Evolutionary conservation across 2,797 vertebrate genomes (phyloP).

Genomic region (Orientallactaga sibirica): DNA sequence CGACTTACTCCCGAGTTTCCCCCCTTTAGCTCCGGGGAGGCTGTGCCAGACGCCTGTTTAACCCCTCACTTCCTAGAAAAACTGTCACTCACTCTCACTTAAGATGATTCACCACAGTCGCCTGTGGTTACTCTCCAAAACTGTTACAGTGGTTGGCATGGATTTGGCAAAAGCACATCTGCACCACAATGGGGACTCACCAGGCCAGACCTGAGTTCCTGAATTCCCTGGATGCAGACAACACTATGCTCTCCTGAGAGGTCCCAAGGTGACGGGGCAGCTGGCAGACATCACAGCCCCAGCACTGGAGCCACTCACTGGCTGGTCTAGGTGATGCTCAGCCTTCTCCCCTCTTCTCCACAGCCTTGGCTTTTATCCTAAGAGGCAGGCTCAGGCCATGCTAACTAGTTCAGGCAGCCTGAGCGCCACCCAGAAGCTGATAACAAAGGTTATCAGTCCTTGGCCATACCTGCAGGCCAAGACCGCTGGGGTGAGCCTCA

Average conservation of each 20-base stretch:
- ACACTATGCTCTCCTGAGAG: not conserved
- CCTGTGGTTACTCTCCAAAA: not conserved
- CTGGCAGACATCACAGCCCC: fast-evolving
- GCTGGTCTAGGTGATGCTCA: not conserved
- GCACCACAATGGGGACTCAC: not conserved
- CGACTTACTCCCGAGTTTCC: slow-evolving; percentile 81
- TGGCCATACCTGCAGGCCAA: not conserved
- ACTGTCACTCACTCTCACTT: slow-evolving; percentile 1
- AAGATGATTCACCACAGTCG: not conserved
- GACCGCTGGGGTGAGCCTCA: not conserved
- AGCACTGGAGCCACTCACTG: not conserved
- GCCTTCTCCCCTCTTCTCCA: not conserved
- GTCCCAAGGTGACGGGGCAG: not conserved
- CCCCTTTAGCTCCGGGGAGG: slow-evolving; percentile 82
- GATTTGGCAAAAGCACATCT: not conserved
- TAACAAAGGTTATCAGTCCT: not conserved
- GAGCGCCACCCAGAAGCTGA: fast-evolving
- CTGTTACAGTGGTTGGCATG: not conserved
- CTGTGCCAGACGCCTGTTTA: slow-evolving; percentile 76
- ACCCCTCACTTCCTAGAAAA: slow-evolving; percentile 68
- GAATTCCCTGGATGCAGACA: not conserved
- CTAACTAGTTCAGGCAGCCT: not conserved
- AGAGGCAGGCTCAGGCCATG: not conserved
- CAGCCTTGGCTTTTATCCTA: not conserved
- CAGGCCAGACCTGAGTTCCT: not conserved